Conservation (phyloP, 2,888 invertebrate species). For the Steinernema scapterisci region DNA sequence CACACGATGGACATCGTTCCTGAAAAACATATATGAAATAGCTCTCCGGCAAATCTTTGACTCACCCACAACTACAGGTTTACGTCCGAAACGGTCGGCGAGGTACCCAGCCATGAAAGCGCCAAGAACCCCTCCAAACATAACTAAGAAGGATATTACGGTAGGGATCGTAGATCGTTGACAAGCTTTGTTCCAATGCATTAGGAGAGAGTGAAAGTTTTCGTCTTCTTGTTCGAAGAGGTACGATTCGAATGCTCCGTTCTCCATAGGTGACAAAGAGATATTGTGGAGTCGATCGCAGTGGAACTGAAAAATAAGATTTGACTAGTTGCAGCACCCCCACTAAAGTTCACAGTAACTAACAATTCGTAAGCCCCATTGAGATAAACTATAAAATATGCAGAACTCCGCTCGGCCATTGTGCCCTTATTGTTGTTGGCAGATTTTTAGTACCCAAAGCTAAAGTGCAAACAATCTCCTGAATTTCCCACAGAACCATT, state of each 20-base stretch:
- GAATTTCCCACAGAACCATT: neutral
- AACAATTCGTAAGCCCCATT: too few species aligned
- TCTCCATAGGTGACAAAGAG: neutral
- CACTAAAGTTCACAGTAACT: too few species aligned
- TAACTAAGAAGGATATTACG: constrained; percentile 49
- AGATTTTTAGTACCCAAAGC: too few species aligned
- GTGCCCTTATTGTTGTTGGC: too few species aligned
- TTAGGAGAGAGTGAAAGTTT: constrained; percentile 48
- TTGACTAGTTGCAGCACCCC: too few species aligned
- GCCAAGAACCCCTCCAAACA: constrained; percentile 60
- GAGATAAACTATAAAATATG: too few species aligned
- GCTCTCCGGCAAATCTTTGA: neutral
- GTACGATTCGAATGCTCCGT: neutral
- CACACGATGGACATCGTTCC: constrained; percentile 48
- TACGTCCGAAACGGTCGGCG: constrained; percentile 62
- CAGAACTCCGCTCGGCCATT: too few species aligned
- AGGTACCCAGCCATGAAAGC: constrained; percentile 58
- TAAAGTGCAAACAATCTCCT: neutral
- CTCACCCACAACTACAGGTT: constrained; percentile 55
- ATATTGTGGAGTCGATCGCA: constrained; percentile 29
- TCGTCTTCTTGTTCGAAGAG: constrained; percentile 25
- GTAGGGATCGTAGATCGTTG: constrained; percentile 37
- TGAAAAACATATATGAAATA: constrained; percentile 34
- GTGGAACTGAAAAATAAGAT: constrained; percentile 34
- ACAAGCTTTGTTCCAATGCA: constrained; percentile 51